Evolutionary conservation across 2,888 invertebrate species (phyloP).

Genomic region (Pomacea canaliculata): DNA sequence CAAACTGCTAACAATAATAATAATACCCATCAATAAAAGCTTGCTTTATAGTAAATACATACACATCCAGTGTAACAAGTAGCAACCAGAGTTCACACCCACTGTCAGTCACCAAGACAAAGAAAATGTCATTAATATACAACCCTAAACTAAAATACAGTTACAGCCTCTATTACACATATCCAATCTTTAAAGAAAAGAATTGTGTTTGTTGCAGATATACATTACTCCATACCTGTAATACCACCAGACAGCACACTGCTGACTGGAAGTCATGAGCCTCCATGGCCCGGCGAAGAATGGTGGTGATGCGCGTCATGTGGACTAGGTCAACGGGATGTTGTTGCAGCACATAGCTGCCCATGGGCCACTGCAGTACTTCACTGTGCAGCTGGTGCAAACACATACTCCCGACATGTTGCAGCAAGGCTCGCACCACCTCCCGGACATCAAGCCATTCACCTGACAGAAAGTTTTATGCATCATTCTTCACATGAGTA

Average conservation of each 20-base stretch:
- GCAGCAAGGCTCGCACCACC: slow-evolving; percentile 59
- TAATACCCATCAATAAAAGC: no score
- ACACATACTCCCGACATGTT: slow-evolving; percentile 67
- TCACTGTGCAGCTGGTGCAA: slow-evolving; percentile 65
- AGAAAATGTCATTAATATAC: no score
- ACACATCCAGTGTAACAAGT: no score
- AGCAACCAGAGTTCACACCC: no score
- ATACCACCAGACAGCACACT: slow-evolving; percentile 60
- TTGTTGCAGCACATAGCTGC: slow-evolving; percentile 53
- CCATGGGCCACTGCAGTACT: slow-evolving; percentile 52
- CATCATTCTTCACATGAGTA: background rate
- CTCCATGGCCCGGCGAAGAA: slow-evolving; percentile 59
- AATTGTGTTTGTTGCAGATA: background rate
- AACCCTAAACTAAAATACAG: no score
- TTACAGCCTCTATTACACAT: no score
- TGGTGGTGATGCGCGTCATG: slow-evolving; percentile 60
- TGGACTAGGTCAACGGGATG: slow-evolving; percentile 59
- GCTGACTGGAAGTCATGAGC: slow-evolving; percentile 56
- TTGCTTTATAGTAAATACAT: no score
- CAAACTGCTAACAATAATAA: no score
- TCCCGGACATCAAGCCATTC: slow-evolving; percentile 31
- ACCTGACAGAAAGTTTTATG: background rate
- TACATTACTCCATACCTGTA: slow-evolving; percentile 54
- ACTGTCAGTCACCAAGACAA: no score
- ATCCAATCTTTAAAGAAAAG: no score